Evolutionary conservation across 2,888 invertebrate genomes (phyloP), one percentile per base, ranked within the genome.

Genomic region (Apamea monoglypha): DNA sequence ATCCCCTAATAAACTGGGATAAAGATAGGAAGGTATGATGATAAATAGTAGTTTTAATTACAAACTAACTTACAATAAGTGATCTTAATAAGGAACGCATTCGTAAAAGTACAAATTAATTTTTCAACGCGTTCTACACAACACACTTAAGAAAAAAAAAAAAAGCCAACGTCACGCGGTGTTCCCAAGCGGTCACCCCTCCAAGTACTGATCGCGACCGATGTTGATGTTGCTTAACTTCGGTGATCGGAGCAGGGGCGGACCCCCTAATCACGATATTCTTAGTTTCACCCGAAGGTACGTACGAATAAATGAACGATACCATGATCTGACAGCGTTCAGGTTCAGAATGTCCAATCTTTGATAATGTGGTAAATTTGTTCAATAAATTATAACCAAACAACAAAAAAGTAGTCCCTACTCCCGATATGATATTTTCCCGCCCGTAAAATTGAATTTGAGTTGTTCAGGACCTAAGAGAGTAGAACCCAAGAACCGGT

Each of bases 181-280:
- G 94, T 95, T 95, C 94, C 95, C 95, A 95, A 94, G 95, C 94
- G 95, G 95, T 96, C 95, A 95, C 95, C 95, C 95, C 95, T 95
- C 95, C 95, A 95, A 95, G 96, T 96, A 96, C 95, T 96, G 94
- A 96, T 94, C 94, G 92, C 95, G 95, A 95, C 95, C 95, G 94
- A 95, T 93, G 95, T 94, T 95, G 94, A 95, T 93, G 95, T 94
- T 95, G 95, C 95, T 95, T 96, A 95, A 95, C 95, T 95, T 95
- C 96, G 95, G 96, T 96, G 96, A 96, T 96, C 96, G 95, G 95
- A 96, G 95, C 21, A 53, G 21, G 40, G 40, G 7, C 40, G 40
- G 6, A 53, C 8, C 53, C 8, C 53, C 21, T 53, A 53, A 53
- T 2, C 8, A 53, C 53, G 8, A 21, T 21, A 2, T 53, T 8